Conservation (phyloP, 23 tunicate species). For the Diplosoma virens region DNA sequence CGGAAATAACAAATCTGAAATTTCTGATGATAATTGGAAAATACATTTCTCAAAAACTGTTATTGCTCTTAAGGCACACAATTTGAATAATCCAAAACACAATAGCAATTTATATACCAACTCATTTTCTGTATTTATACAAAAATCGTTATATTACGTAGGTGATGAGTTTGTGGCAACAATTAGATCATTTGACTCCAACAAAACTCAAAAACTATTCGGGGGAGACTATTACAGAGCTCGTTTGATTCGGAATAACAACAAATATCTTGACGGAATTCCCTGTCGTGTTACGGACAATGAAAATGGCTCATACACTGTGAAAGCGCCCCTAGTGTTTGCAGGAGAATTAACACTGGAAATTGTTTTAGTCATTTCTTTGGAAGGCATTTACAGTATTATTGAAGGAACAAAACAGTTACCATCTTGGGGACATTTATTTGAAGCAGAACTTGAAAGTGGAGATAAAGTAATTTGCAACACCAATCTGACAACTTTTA, state of each 20-base stretch:
- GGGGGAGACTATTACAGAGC: constrained; percentile 60
- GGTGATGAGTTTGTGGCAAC: constrained; percentile 31
- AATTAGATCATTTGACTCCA: constrained; percentile 20
- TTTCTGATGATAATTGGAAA: constrained; percentile 2
- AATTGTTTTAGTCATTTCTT: constrained; percentile 26
- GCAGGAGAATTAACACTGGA: constrained; percentile 7
- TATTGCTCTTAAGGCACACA: not conserved
- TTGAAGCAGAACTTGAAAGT: not conserved
- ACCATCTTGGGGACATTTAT: not conserved
- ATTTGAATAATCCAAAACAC: not conserved
- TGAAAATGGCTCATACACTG: constrained; percentile 30
- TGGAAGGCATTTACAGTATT: constrained; percentile 13
- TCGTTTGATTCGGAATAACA: not conserved
- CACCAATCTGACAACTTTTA: not conserved
- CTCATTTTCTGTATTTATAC: not conserved
- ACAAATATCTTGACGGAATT: constrained; percentile 20
- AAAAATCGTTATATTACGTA: not conserved
- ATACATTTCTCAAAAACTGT: not conserved
- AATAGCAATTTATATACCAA: not conserved
- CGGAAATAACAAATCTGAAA: no score
- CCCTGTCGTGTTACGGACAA: constrained; percentile 35
- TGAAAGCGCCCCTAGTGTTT: constrained; percentile 27
- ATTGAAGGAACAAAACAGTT: not conserved
- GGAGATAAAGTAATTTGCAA: not conserved
- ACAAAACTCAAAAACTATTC: constrained; percentile 16